A percentile compares a stretch with the other conserved stretches of the same genome.
These are phyloP conservation scores for Anableps anableps DNA, from an alignment of 2,797 vertebrate species.

Conservation along the genomic window DNA sequence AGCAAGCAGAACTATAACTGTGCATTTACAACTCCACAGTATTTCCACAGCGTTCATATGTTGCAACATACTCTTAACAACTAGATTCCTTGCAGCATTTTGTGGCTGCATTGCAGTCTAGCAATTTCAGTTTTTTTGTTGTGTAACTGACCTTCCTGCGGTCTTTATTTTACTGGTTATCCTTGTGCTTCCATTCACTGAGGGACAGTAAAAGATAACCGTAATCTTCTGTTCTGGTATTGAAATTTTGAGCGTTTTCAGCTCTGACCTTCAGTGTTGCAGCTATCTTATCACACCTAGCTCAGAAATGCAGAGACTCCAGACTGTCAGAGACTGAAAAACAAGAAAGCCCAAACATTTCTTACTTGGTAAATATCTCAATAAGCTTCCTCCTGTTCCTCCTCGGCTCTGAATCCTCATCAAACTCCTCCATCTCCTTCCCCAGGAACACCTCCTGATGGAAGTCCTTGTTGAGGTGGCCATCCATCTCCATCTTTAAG, in stretches of 20 bases:
- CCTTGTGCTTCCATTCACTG: too few species aligned
- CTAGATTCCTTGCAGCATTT: background rate
- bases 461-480: constrained; percentile 95
- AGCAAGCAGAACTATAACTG: background rate
- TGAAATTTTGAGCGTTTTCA: background rate
- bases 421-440: constrained; percentile 92
- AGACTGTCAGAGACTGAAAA: background rate
- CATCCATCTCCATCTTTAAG: constrained; percentile 94
- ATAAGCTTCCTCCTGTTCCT: constrained; percentile 92
- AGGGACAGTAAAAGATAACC: background rate
- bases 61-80: background rate
- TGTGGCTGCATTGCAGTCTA: background rate
- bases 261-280: background rate
- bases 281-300: background rate
- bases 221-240: background rate
- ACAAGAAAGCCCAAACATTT: background rate
- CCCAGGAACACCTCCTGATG: constrained; percentile 98
- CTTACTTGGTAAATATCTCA: constrained; percentile 93
- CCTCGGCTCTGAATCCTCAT: constrained; percentile 91
- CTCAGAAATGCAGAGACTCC: constrained; percentile 1
- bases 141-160: background rate
- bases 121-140: background rate
- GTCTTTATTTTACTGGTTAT: background rate
- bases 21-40: background rate
- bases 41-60: background rate